These are phyloP conservation scores for Sebastiscus albofasciatus DNA, from an alignment of 2,797 vertebrate species.

Conservation along the genomic window DNA sequence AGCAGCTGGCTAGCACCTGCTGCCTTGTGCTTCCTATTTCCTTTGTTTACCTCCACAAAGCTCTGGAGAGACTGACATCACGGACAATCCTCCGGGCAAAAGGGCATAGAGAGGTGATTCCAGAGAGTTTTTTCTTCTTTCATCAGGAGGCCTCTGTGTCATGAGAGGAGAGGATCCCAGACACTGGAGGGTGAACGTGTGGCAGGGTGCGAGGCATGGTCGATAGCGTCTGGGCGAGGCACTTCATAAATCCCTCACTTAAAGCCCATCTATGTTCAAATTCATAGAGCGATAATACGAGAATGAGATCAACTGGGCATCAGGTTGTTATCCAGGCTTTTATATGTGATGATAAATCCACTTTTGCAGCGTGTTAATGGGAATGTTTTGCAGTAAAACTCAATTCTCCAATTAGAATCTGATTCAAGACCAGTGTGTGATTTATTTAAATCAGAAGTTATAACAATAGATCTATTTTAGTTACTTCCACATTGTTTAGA, in stretches of 20 bases:
- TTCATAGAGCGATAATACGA: constrained; percentile 29
- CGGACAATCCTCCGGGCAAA: constrained; percentile 51
- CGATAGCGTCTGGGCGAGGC: constrained; percentile 35
- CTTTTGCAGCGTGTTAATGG: constrained; percentile 46
- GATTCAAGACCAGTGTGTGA: constrained; percentile 1
- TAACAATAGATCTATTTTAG: not conserved
- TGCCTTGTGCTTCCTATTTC: constrained; percentile 74
- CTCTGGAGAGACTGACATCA: constrained; percentile 79
- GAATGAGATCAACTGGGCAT: constrained; percentile 20
- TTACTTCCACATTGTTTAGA: constrained; percentile 7
- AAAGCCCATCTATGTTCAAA: constrained; percentile 9
- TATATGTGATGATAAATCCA: constrained; percentile 40
- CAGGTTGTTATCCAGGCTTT: constrained; percentile 18
- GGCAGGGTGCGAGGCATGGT: constrained; percentile 51
- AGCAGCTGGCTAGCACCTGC: constrained; percentile 79
- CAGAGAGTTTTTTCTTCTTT: constrained; percentile 19
- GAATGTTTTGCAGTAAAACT: constrained; percentile 33
- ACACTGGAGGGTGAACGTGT: constrained; percentile 50
- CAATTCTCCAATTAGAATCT: not conserved
- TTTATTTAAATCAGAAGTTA: constrained; percentile 10
- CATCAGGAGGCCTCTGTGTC: constrained; percentile 37
- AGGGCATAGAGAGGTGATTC: constrained; percentile 66
- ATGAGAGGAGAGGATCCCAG: constrained; percentile 40
- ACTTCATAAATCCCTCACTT: constrained; percentile 33
- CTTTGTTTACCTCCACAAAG: constrained; percentile 78